These are phyloP conservation scores for Nasua narica DNA, from an alignment of 2,797 vertebrate genomes.

Conservation along the genomic window DNA sequence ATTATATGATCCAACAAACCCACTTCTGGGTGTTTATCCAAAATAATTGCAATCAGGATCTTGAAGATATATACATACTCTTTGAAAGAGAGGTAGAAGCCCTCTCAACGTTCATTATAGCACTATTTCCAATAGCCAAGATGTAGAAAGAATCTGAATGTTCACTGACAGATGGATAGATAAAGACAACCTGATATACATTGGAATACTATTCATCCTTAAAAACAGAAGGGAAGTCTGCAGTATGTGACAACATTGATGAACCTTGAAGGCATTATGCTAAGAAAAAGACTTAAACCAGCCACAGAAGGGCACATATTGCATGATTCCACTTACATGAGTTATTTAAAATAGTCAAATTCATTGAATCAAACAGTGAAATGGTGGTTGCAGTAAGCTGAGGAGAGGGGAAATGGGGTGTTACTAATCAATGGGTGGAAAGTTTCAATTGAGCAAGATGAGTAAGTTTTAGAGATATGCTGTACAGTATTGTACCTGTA, in stretches of 20 bases:
- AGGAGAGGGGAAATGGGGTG: neutral
- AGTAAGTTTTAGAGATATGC: neutral
- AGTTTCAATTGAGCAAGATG: neutral
- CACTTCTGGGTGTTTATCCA: neutral
- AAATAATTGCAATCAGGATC: no score
- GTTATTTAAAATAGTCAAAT: neutral
- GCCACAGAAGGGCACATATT: neutral
- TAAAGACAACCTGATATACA: neutral
- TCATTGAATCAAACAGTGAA: neutral
- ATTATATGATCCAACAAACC: neutral
- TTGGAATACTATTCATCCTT: neutral
- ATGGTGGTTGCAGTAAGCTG: neutral
- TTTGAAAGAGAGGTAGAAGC: neutral
- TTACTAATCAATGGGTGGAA: neutral
- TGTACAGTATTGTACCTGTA: neutral
- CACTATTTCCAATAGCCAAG: neutral
- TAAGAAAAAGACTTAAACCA: neutral
- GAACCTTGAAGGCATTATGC: neutral
- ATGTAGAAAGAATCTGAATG: neutral
- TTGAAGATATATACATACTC: neutral
- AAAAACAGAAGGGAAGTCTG: neutral
- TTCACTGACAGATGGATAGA: neutral
- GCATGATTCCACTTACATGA: neutral
- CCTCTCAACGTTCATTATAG: neutral
- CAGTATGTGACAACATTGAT: neutral